Conservation (phyloP, 2,113 vertebrate genomes). For the Nycticebus coucang region DNA sequence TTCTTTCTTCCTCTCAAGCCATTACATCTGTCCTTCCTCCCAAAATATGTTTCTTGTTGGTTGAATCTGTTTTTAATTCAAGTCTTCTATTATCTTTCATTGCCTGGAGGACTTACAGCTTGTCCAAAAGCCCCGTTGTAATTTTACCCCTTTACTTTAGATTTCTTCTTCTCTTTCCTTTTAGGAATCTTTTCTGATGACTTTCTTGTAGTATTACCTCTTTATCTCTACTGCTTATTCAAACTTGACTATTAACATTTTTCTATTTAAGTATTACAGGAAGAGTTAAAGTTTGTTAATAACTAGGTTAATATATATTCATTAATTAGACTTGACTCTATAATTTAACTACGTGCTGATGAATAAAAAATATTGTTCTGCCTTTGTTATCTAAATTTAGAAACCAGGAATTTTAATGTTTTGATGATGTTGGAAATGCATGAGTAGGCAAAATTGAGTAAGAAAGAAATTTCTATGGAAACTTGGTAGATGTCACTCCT, state of each 20-base stretch:
- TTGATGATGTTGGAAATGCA: not conserved
- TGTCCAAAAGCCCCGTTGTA: constrained; percentile 65
- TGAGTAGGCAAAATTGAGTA: constrained; percentile 2
- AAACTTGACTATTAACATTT: not conserved
- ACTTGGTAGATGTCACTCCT: not conserved
- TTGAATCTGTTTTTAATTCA: constrained; percentile 72
- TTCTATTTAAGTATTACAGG: not conserved
- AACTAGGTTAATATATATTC: not conserved
- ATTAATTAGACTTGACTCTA: not conserved
- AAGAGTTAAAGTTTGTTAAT: constrained; percentile 25
- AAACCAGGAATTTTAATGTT: constrained; percentile 22
- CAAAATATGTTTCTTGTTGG: constrained; percentile 73
- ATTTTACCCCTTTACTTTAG: constrained; percentile 58
- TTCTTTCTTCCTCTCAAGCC: constrained; percentile 55
- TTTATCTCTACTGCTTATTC: constrained; percentile 33
- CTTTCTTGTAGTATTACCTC: not conserved
- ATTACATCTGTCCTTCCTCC: constrained; percentile 55
- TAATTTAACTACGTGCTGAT: not conserved
- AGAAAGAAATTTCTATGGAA: constrained; percentile 41
- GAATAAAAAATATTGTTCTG: not conserved
- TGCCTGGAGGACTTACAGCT: constrained; percentile 58
- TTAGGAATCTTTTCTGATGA: constrained; percentile 29
- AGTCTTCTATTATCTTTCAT: constrained; percentile 63
- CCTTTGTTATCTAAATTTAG: not conserved
- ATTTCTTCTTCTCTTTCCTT: constrained; percentile 10